Base-by-base conservation (phyloP, 2,797 vertebrate genomes). In the Sebastes kiyomatsui region DNA sequence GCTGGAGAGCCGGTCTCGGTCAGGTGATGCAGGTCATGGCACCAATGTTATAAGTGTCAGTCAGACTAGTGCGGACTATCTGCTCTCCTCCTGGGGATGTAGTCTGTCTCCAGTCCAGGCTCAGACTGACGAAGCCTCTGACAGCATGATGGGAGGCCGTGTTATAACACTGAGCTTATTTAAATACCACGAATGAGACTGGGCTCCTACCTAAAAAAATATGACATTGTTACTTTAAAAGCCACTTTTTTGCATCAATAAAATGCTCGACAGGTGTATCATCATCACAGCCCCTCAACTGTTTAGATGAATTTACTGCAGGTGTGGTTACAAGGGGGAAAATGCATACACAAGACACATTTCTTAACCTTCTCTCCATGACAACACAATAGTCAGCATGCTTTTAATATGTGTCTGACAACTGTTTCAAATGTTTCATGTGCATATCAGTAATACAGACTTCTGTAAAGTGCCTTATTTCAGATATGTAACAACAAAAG, bases 21-120 rank as follows among this genome's bases (percentile, higher is more conserved):
- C 79, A 87, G 81, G 86, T 82, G 92, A 87, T 84, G 85, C 85
- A 83, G 90, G 90, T 93, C 90, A 87, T 68, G 88, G 77, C 85
- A 85, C 70, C 78, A 65, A 80, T 85, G 89, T 89, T 90, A 86
- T 83, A 85, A 83, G 80, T 88, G 91, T 90, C 88, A 86, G 76
- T 92, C 88, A 91, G 85, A 83, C 73, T 64, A 23, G 73, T 79
- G 73, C 56, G 16, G 82, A 69, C 87, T 71, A 46, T 75, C 56
- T 7, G 42, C 28, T 79, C 28, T 79, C 76, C 76, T 81, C 78
- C 75, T 54, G 80, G 80, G 81, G 52, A 75, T 73, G 6, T 49
- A 33, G 77, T 86, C 81, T 82, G 79, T 79, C 75, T 61, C 16
- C 68, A 58, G 54, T 87, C 74, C 65, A 49, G 66, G 54, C 67